Base-by-base conservation (phyloP, 37 sponge, comb jelly and placozoan species). In the Tethya wilhelma region DNA sequence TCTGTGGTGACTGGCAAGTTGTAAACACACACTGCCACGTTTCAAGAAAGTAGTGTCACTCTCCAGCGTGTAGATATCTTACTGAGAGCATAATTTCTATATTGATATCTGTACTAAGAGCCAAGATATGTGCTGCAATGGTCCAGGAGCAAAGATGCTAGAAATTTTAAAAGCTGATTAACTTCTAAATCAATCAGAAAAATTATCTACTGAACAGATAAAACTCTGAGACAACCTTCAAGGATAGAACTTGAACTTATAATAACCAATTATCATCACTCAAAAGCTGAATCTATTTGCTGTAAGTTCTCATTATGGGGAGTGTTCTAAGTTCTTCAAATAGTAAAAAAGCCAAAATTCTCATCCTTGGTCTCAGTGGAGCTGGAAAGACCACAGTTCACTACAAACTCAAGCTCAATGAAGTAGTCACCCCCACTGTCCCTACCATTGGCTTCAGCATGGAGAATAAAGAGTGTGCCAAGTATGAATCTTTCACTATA, bases 361-460 rank as follows among this genome's bases (percentile, higher is more conserved):
- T 98, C 33, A 98, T 98, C 96, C 75, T 98, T 45, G 99, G 99
- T 14, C 84, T 98, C 45, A 96, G 95, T 49, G 92, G 83, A n/a
- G 99, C 96, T 12, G 99, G 99, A 9, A 98, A 98, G 63, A 98
- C 99, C 0, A 98, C 96, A 25, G 92, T 93, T 34, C 96, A 96
- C 17, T 98, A 98, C 96, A 95, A 95, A 77, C 76, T 93, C 56
- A 98, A 98, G 58, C 85, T 98, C 67, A 95, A 95, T 73, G 96
- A 95, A 62, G 83, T 80, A 2, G 91, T 98, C 59, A 59, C 62
- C 25, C 84, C 96, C 56, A n/a, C n/a, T n/a, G 91, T 98, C 4
- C 98, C 99, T 0, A 98, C 99, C 32, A 98, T 98, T 59, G 99
- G 99, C 2, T 98, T 98, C 88, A 98, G 91, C 73, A 96, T 98